Percentiles rank a stretch among this genome's conserved stretches.
Conservation (phyloP, 2,797 vertebrate species). For the Eulemur mongoz region DNA sequence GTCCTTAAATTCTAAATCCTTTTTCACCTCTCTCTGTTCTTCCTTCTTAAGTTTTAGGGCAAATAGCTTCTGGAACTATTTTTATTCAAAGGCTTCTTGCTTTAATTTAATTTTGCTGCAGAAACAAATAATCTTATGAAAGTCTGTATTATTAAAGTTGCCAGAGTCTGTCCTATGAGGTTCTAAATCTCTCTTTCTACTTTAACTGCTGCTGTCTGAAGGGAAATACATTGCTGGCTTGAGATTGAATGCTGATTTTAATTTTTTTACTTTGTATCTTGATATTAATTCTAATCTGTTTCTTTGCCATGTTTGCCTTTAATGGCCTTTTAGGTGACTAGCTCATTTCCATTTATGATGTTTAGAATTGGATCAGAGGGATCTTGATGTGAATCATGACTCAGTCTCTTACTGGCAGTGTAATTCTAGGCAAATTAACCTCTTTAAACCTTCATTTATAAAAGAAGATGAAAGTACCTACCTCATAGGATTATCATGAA, state of each 20-base stretch:
- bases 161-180: background rate
- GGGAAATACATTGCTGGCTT: background rate
- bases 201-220: background rate
- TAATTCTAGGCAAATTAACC: background rate
- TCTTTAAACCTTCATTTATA: slow-evolving; percentile 11
- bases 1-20: background rate
- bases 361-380: background rate
- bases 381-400: background rate
- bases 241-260: background rate
- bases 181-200: background rate
- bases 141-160: slow-evolving; percentile 22
- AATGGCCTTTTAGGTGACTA: background rate
- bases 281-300: slow-evolving; percentile 26
- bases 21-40: background rate
- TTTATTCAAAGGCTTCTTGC: background rate
- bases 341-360: slow-evolving; percentile 32
- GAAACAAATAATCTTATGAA: background rate
- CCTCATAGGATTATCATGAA: background rate
- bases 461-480: background rate
- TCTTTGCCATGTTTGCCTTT: slow-evolving; percentile 2
- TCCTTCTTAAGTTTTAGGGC: background rate
- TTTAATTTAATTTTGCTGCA: slow-evolving; percentile 37
- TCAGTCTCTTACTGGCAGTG: background rate
- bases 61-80: background rate
- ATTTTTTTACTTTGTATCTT: background rate